Evolutionary conservation across 2,797 vertebrate species (phyloP), one percentile per base, ranked within the genome.

Genomic region (Salarias fasciatus): DNA sequence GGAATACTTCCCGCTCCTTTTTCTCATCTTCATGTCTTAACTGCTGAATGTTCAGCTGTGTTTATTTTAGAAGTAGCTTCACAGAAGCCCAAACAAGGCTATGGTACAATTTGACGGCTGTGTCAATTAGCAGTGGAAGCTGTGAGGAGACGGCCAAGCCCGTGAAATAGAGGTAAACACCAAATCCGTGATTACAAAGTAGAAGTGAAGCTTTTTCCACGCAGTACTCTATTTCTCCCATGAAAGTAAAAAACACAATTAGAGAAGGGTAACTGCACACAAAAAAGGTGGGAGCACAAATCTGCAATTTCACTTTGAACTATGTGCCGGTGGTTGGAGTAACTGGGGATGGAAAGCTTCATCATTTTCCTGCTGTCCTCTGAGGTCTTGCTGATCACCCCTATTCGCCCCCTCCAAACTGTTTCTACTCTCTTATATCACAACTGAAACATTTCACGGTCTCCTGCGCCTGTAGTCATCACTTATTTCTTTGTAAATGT

Each of bases 51-150:
- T 37, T 72, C 42, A 15, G 24, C 44, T 41, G 42, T 15, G 4
- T 29, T 31, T 30, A n/a, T 33, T 11, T 47, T 35, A 41, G 35
- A 54, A 4, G 6, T 8, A 37, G 31, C 56, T 60, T 40, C 29
- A 55, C 38, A 66, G 54, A 54, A 33, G 38, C 36, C 68, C n/a
- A 35, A 50, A 62, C 1, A 12, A 13, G 11, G 12, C 30, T 18
- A 18, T 24, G 18, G 18, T 15, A 41, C 14, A 28, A 59, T 57
- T 51, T 64, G 46, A 66, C 4, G 1, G 47, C 15, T 61, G 31
- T 44, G 54, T 51, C 54, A 63, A 46, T 80, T 63, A 60, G 38
- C 62, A 60, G 40, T 11, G 0, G 2, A 44, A 29, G 11, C 31
- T 13, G 64, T 0, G 4, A 0, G 11, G 8, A 6, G n/a, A 14